Base-by-base conservation (phyloP, 1,140 invertebrate species). In the Teleogryllus occipitalis region DNA sequence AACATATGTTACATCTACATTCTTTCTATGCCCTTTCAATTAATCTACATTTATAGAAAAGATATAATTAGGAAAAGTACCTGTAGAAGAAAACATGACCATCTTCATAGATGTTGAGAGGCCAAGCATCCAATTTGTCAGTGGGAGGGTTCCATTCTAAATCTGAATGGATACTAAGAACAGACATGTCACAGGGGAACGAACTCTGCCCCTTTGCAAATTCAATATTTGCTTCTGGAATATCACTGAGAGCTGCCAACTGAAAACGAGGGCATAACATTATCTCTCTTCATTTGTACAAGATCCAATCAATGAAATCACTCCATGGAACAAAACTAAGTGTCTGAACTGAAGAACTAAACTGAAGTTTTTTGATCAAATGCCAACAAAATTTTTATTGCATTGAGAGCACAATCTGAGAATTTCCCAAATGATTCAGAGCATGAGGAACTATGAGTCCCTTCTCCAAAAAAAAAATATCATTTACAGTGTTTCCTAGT, bases 151-250 rank as follows among this genome's bases (percentile, higher is more conserved):
- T 87, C 91, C 90, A 93, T 47, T 89, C 88, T 49, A 90, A 82
- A 65, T 90, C 88, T 27, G 83, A 86, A 79, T 90, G 86, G n/a
- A 91, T 87, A 79, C 87, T 87, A 77, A 91, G 83, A 27, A 90
- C 83, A 76, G 89, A 89, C 81, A 89, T 86, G 82, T 91, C 89
- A 84, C 87, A 89, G 0, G 90, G 90, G 82, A 91, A 90, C 48
- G 86, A 85, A 6, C 86, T 87, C 81, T 88, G 87, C 65, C 88
- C 88, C 85, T 91, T 90, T 27, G 89, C 89, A 84, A 93, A 89
- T 79, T 92, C 90, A 74, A 94, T 84, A 83, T 89, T 85, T 82
- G 93, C 90, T 73, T 86, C 82, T 47, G 89, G 87, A 79, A 94
- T 92, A 78, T 87, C 87, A 82, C 90, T 91, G 74, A 91, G 82